Percentiles rank a stretch among this genome's conserved stretches.
Evolutionary conservation across 2,113 vertebrate genomes (phyloP).

Genomic region (Amblyopsis rosae): DNA sequence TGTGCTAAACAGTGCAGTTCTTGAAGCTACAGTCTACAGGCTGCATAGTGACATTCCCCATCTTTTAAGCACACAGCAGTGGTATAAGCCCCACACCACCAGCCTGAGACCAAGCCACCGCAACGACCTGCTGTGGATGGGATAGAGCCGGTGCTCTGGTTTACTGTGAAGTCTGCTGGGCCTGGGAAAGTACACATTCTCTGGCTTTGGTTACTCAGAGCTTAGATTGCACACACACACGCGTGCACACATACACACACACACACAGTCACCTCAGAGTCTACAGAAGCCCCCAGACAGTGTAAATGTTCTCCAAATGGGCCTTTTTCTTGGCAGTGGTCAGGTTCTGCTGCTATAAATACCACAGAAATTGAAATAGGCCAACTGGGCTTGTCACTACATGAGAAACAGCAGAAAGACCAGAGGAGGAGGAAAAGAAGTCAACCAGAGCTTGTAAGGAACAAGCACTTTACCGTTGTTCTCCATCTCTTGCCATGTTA

Average conservation of each 20-base stretch:
- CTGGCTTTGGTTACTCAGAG: slow-evolving; percentile 58
- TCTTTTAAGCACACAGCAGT: too few relatives aligned
- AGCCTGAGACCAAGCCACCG: too few relatives aligned
- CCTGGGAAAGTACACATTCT: slow-evolving; percentile 63
- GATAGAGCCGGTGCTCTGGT: background rate
- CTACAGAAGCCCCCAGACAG: slow-evolving; percentile 42
- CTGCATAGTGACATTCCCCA: too few relatives aligned
- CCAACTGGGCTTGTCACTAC: slow-evolving; percentile 14
- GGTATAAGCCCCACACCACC: too few relatives aligned
- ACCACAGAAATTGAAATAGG: slow-evolving; percentile 23
- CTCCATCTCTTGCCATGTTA: background rate
- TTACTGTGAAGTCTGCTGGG: slow-evolving; percentile 65
- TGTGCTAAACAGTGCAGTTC: background rate
- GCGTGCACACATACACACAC: slow-evolving; percentile 29
- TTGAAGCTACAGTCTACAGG: too few relatives aligned
- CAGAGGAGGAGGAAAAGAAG: background rate
- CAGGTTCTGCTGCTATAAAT: slow-evolving; percentile 62
- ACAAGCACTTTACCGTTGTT: background rate
- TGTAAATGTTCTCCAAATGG: slow-evolving; percentile 34
- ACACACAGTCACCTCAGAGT: slow-evolving; percentile 35
- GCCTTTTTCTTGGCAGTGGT: slow-evolving; percentile 30
- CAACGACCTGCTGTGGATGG: too few relatives aligned
- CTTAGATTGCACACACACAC: slow-evolving; percentile 46
- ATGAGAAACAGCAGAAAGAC: slow-evolving; percentile 7
- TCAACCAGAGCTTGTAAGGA: background rate